Base-by-base conservation (phyloP, 2,888 invertebrate species). In the Melikaiella ostensackeni region DNA sequence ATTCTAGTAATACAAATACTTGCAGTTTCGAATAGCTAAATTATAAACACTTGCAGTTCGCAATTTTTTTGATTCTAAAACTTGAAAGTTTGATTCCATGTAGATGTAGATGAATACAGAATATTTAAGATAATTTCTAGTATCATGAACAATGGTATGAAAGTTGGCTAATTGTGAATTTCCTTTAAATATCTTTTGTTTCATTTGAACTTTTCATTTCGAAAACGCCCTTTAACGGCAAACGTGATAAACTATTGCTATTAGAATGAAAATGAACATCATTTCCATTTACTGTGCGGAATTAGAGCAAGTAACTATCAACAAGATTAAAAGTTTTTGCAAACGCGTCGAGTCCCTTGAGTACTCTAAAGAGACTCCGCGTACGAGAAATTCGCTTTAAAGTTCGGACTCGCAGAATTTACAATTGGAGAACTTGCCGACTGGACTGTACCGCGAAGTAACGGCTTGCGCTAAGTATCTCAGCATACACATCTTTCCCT, bases 391-490 rank as follows among this genome's bases (percentile, higher is more conserved):
- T 64, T 64, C 64, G 64, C 64, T 64, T 64, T 24, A 64, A 64
- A 64, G 64, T 64, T 64, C 38, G 61, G 62, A 75, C 75, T 62
- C 27, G 35, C 19, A 64, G 64, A 42, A 64, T 64, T 64, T 64
- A 64, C 38, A 64, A 64, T 64, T 64, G 42, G 33, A 62, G 78
- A 79, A 83, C 79, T 84, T 80, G 76, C 77, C 61, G 74, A 79
- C 61, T n/a, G 77, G 81, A 85, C 83, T 84, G 83, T 83, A 84
- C 83, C 77, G 78, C 80, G 78, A 83, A 82, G 83, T 81, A 83
- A 85, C 84, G 86, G 83, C 85, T 86, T 83, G 82, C 74, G 77
- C 80, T 82, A 84, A 84, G 83, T 84, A 85, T 84, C 84, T 82
- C 79, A 59, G 80, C 80, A 83, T 83, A 82, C 84, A 84, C 83